Conservation (phyloP, 1,140 invertebrate genomes). For the Lepidurus packardi region DNA sequence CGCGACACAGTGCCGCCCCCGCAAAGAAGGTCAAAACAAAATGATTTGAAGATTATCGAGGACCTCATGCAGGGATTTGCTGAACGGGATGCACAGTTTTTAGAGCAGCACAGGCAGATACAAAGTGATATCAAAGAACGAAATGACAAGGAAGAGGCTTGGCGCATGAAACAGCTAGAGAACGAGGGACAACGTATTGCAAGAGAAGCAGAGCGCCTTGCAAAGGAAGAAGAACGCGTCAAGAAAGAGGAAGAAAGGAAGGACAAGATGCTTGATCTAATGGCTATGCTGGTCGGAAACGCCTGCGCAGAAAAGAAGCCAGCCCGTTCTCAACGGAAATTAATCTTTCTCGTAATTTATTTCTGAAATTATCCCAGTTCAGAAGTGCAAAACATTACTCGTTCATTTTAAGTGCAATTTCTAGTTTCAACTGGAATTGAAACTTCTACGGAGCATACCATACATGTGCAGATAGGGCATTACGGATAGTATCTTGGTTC, state of each 20-base stretch:
- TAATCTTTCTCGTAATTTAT: background rate
- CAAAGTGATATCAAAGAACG: background rate
- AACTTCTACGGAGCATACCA: background rate
- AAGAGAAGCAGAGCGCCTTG: background rate
- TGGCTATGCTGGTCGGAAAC: background rate
- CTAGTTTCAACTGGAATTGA: slow-evolving; percentile 6
- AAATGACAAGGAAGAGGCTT: background rate
- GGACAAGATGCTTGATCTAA: background rate
- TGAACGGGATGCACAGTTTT: background rate
- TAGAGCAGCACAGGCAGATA: background rate
- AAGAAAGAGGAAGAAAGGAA: background rate
- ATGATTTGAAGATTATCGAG: background rate
- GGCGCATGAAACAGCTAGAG: slow-evolving; percentile 4
- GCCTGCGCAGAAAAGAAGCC: background rate
- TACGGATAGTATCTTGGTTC: background rate
- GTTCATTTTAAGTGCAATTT: background rate
- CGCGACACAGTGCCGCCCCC: background rate
- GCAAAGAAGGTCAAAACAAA: background rate
- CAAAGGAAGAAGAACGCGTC: background rate
- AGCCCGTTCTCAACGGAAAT: background rate
- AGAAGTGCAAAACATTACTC: background rate
- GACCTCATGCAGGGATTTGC: background rate
- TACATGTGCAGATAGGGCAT: background rate
- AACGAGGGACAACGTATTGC: background rate
- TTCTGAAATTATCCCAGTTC: background rate